These are phyloP conservation scores for Stictocephala bisonia DNA, from an alignment of 2,888 invertebrate genomes.

Conservation along the genomic window DNA sequence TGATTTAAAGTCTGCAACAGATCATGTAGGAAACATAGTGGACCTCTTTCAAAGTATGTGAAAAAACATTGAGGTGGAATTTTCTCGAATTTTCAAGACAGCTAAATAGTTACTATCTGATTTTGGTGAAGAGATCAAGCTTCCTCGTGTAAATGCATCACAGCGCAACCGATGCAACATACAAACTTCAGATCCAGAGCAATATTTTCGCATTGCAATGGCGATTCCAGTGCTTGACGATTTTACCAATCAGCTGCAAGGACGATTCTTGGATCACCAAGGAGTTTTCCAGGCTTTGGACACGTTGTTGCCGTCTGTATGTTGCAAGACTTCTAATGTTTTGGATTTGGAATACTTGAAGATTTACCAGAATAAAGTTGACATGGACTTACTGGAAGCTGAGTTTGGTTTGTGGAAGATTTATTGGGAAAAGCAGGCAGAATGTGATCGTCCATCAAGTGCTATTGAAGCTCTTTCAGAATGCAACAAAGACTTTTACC, in stretches of 20 bases:
- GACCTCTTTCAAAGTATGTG: constrained; percentile 9
- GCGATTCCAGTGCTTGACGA: constrained; percentile 18
- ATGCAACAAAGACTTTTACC: constrained; percentile 21
- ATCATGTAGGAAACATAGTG: constrained; percentile 14
- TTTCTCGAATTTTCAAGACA: neutral
- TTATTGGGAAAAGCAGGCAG: neutral
- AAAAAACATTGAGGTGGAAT: constrained; percentile 3
- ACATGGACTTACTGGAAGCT: neutral
- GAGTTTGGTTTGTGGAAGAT: constrained; percentile 13
- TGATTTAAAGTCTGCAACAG: constrained; percentile 15
- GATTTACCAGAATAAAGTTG: constrained; percentile 5
- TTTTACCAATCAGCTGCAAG: neutral
- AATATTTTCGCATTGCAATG: constrained; percentile 15
- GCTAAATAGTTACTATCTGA: constrained; percentile 7
- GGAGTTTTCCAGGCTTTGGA: neutral
- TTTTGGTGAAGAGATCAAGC: constrained; percentile 16
- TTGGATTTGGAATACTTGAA: constrained; percentile 16
- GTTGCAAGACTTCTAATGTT: neutral
- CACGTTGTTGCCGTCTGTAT: constrained; percentile 13
- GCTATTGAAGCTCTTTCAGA: constrained; percentile 24
- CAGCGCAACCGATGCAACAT: constrained; percentile 30
- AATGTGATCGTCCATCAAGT: neutral
- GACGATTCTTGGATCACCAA: constrained; percentile 15
- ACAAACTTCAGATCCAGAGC: constrained; percentile 27
- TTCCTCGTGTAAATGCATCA: neutral